Conservation (phyloP, 2,888 invertebrate genomes). For the Cephonodes hylas region DNA sequence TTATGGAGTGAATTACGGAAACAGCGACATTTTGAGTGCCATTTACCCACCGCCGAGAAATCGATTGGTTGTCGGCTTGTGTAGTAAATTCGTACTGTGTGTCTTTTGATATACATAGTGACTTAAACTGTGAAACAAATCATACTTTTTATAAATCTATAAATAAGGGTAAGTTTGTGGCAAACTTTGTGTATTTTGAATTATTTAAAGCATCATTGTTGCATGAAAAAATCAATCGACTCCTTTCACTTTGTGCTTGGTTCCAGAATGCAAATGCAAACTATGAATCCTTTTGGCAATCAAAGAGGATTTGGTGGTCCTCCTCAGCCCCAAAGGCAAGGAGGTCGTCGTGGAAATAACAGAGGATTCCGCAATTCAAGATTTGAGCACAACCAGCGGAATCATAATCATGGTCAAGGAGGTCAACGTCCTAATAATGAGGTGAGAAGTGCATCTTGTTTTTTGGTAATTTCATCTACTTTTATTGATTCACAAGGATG, state of each 20-base stretch:
- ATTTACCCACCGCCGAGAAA: not conserved
- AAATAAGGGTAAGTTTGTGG: not conserved
- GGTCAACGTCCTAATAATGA: slow-evolving; percentile 71
- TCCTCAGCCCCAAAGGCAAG: slow-evolving; percentile 73
- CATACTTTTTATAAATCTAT: too few species aligned
- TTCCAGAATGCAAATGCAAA: slow-evolving; percentile 66
- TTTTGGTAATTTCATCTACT: not conserved
- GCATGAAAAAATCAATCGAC: slow-evolving; percentile 3
- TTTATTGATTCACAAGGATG: not conserved
- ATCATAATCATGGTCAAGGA: slow-evolving; percentile 58
- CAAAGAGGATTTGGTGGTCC: slow-evolving; percentile 73
- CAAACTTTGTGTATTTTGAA: too few species aligned
- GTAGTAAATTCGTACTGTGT: not conserved
- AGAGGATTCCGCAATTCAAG: slow-evolving; percentile 70
- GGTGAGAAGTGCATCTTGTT: slow-evolving; percentile 37
- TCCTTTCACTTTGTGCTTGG: slow-evolving; percentile 15
- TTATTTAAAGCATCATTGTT: too few species aligned
- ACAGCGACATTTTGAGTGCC: slow-evolving; percentile 1
- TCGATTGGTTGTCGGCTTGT: not conserved
- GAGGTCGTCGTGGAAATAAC: slow-evolving; percentile 61
- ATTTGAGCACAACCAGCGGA: slow-evolving; percentile 61
- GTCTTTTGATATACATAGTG: not conserved
- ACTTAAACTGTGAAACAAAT: too few species aligned
- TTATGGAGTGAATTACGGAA: not conserved
- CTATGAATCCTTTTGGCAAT: slow-evolving; percentile 71